phyloP scores from a whole-genome alignment of 2,797 vertebrate genomes.

The Notamacropus eugenii region DNA sequence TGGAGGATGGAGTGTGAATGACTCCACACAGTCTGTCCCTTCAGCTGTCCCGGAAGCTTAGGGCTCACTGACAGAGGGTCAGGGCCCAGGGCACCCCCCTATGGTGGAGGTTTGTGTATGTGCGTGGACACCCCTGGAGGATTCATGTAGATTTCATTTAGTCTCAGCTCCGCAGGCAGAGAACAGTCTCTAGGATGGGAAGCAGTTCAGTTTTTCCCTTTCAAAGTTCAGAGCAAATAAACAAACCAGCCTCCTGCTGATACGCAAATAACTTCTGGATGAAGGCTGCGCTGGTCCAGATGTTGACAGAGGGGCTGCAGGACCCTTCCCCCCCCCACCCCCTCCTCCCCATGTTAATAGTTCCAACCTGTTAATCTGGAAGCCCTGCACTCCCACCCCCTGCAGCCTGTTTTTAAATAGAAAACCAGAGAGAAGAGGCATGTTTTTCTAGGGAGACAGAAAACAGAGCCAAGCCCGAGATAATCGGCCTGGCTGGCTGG shows the following conservation, averaged over 20 bases:
- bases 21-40: background rate
- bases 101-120: background rate
- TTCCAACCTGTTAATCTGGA: conserved; percentile 69
- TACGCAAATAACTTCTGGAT: conserved; percentile 31
- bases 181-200: conserved; percentile 16
- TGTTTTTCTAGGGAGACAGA: conserved; percentile 50
- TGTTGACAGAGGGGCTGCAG: conserved; percentile 1
- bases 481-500: conserved; percentile 24
- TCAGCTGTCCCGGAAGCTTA: background rate
- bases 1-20: background rate
- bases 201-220: conserved; percentile 26
- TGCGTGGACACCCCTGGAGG: background rate
- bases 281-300: conserved; percentile 5
- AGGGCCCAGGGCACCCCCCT: background rate
- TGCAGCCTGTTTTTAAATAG: conserved; percentile 75
- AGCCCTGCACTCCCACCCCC: rapidly evolving
- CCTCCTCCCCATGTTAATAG: background rate
- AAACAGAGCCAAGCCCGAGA: conserved; percentile 69
- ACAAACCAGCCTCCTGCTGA: background rate
- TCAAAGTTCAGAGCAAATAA: background rate
- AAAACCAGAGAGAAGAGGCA: conserved; percentile 71
- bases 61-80: background rate
- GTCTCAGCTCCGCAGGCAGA: background rate
- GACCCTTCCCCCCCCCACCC: background rate
- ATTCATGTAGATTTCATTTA: background rate